phyloP scores from a whole-genome alignment of 1,140 invertebrate species.

The Ctenoplectra terminalis region DNA sequence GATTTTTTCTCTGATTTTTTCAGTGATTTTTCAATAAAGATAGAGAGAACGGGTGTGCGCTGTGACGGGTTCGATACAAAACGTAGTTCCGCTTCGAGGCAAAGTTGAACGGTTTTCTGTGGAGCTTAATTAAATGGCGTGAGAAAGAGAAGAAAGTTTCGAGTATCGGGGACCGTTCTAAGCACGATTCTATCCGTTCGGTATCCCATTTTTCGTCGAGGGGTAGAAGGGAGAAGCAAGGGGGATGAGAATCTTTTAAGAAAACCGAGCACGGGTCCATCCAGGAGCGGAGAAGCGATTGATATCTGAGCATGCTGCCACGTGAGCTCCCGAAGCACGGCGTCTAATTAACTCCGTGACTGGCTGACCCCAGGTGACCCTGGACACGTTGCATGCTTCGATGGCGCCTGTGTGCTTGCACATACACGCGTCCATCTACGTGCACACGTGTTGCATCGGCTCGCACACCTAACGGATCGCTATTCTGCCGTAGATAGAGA shows the following conservation, averaged over 20 bases:
- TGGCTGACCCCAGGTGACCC: conserved; percentile 79
- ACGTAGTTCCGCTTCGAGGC: not conserved
- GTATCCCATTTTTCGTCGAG: conserved; percentile 42
- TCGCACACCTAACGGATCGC: conserved; percentile 58
- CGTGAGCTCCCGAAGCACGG: conserved; percentile 73
- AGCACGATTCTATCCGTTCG: conserved; percentile 40
- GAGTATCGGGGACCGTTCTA: conserved; percentile 12
- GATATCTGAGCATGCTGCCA: conserved; percentile 72
- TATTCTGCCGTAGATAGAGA: conserved; percentile 70
- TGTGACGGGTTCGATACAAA: no score
- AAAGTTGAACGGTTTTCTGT: not conserved
- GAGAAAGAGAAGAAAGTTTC: not conserved
- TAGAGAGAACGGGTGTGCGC: no score
- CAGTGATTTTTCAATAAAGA: no score
- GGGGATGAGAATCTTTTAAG: conserved; percentile 46
- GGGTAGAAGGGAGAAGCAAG: not conserved
- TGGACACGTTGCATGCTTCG: conserved; percentile 64
- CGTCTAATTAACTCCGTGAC: conserved; percentile 83
- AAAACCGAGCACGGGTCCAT: conserved; percentile 60
- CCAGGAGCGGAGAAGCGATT: conserved; percentile 63
- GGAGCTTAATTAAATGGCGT: conserved; percentile 27
- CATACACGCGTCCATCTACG: conserved; percentile 54
- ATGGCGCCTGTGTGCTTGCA: conserved; percentile 65
- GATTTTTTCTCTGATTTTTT: no score
- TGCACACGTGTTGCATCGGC: conserved; percentile 64